phyloP scores from a whole-genome alignment of 2,888 invertebrate species.

The Apodemia mormo region DNA sequence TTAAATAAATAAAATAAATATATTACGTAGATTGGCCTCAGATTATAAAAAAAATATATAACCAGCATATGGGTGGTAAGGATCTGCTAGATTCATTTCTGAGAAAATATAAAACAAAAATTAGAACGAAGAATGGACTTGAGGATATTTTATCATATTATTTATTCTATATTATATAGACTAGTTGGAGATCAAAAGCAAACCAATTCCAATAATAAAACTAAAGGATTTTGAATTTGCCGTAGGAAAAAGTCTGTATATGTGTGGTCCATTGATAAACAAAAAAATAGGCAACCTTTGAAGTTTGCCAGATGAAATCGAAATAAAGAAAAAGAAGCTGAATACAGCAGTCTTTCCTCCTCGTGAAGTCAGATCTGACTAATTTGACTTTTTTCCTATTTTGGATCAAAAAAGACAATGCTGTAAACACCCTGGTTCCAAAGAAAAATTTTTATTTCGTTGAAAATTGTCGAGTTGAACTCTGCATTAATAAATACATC shows the following conservation, averaged over 20 bases:
- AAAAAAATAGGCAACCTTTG: conserved; percentile 29
- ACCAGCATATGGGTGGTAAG: too few species aligned
- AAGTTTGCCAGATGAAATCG: neutral
- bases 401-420: neutral
- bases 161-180: conserved; percentile 30
- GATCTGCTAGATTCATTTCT: too few species aligned
- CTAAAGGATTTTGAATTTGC: conserved; percentile 29
- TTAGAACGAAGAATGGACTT: conserved; percentile 30
- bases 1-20: too few species aligned
- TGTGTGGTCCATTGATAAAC: conserved; percentile 20
- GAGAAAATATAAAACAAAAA: too few species aligned
- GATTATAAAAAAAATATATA: too few species aligned
- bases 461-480: neutral
- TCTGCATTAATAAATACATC: neutral
- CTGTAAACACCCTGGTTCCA: neutral
- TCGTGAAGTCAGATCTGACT: neutral
- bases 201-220: conserved; percentile 26
- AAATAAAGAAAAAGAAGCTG: neutral
- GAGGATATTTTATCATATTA: conserved; percentile 35
- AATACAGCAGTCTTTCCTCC: neutral
- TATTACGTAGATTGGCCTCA: too few species aligned
- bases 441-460: too few species aligned
- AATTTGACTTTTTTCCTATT: neutral
- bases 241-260: conserved; percentile 25
- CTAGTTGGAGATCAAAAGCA: conserved; percentile 28